Conservation (phyloP, 2,113 vertebrate genomes). For the Budorcas taxicolor region DNA sequence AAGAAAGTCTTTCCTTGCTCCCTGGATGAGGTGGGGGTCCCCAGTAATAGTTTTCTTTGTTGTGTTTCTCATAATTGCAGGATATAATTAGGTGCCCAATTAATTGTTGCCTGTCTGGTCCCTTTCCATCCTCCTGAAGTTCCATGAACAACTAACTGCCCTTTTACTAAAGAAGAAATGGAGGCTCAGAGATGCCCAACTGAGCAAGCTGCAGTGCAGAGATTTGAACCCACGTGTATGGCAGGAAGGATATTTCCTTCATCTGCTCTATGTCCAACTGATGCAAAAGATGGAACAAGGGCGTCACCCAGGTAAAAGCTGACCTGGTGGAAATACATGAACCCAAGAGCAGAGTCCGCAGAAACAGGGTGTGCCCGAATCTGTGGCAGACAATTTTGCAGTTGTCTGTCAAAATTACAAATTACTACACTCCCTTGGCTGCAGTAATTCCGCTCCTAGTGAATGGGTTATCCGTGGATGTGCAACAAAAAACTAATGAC, state of each 20-base stretch:
- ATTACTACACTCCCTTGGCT: neutral
- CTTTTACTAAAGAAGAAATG: neutral
- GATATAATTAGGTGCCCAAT: neutral
- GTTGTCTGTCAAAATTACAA: neutral
- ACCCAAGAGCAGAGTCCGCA: neutral
- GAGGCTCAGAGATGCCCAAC: neutral
- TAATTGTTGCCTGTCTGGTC: no score
- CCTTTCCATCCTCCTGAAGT: neutral
- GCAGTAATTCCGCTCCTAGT: neutral
- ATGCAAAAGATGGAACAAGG: neutral
- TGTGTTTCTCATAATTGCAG: neutral
- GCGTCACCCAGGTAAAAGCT: accelerated
- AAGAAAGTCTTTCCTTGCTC: neutral
- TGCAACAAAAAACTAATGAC: neutral
- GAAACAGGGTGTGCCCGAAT: accelerated
- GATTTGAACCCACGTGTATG: neutral
- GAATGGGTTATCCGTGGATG: neutral
- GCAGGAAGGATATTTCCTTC: neutral
- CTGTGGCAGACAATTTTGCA: neutral
- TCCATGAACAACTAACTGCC: no score
- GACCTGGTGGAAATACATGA: neutral
- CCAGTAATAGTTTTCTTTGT: neutral
- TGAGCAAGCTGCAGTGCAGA: neutral
- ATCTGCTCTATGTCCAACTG: neutral
- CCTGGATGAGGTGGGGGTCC: neutral